These are phyloP conservation scores for Odontomachus brunneus DNA, from an alignment of 1,140 invertebrate genomes.

Conservation along the genomic window DNA sequence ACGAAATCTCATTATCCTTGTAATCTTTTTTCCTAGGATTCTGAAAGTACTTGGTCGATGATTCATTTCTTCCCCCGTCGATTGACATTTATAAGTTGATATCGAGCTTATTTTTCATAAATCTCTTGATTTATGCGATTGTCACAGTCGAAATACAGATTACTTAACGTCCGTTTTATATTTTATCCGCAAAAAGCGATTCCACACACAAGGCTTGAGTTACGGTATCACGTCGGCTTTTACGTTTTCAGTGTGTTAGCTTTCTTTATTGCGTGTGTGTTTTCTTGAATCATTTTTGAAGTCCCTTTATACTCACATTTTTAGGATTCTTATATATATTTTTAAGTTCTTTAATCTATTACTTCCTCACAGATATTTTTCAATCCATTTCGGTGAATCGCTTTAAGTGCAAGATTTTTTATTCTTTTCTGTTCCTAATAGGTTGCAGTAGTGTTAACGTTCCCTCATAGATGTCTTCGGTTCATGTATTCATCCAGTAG, in stretches of 20 bases:
- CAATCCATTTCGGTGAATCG: background rate
- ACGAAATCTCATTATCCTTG: background rate
- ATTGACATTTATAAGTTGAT: background rate
- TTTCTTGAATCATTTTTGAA: background rate
- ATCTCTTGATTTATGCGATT: constrained; percentile 6
- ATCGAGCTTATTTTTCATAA: background rate
- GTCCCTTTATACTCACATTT: background rate
- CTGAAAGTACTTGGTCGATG: background rate
- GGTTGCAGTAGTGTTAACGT: constrained; percentile 8
- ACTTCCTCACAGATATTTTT: background rate
- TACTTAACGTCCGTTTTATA: constrained; percentile 6
- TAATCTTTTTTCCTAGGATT: background rate
- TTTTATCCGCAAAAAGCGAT: constrained; percentile 22
- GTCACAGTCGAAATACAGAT: background rate
- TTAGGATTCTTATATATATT: background rate
- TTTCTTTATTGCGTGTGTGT: constrained; percentile 1
- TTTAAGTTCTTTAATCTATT: background rate
- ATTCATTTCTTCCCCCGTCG: background rate
- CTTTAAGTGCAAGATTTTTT: background rate
- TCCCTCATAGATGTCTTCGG: constrained; percentile 25
- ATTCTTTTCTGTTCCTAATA: constrained; percentile 13
- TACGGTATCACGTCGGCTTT: background rate
- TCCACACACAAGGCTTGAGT: background rate
- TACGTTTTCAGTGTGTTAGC: background rate
- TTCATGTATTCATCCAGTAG: constrained; percentile 44